Base-by-base conservation (phyloP, 2,797 vertebrate species). In the Macropus fuliginosus region DNA sequence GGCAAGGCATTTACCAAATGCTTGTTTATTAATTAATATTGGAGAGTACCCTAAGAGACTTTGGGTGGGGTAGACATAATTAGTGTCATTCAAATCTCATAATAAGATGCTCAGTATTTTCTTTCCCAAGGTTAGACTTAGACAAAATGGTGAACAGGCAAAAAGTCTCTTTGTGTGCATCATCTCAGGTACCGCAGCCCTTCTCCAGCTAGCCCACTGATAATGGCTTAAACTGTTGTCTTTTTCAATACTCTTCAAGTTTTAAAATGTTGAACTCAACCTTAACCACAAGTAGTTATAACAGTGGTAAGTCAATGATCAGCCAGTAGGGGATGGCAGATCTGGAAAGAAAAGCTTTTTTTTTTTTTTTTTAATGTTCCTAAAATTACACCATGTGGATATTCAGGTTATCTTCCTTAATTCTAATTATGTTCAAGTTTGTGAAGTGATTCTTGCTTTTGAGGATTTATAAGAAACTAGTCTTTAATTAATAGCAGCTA, bases 51-150 rank as follows among this genome's bases (percentile, higher is more conserved):
- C 21, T 24, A 46, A 81, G 74, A 46, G 74, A 24, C n/a, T 81
- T 46, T 9, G 34, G 40, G 74, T 81, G 0, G n/a, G 40, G 5
- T 24, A 40, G 16, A 10, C 8, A 27, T 81, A 81, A 27, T 27
- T 46, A 46, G 21, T 27, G 9, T 24, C 16, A 81, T 81, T 81
- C 74, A 81, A 46, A 24, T 46, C 74, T 81, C 40, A 81, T 24
- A 81, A 81, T 74, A 46, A 46, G 74, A 81, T 46, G 21, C 40
- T 95, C 96, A 90, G 89, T 92, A n/a, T 93, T 95, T 5, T 57
- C 0, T 93, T 94, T 96, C 91, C 56, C 28, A 93, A 10, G 40
- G 74, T 81, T 21, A 46, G 21, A 81, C 21, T 62, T 81, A 81
- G n/a, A 46, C 21, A 81, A 81, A 46, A 81, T 46, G 21, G 74